phyloP scores from a whole-genome alignment of 2,113 vertebrate genomes.

The Pluvianellus socialis region DNA sequence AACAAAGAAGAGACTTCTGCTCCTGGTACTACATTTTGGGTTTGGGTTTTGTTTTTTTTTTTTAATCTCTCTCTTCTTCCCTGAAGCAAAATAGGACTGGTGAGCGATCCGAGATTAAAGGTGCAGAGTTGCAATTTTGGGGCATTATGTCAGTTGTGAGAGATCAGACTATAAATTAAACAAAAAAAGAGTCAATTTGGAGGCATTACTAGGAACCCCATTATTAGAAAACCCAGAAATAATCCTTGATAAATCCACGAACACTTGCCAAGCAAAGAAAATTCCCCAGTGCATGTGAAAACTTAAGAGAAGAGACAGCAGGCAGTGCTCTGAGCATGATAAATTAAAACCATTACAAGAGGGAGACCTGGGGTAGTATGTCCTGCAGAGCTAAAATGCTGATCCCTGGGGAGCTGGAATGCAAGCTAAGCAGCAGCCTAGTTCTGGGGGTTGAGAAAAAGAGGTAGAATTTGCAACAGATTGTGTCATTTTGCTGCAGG shows the following conservation, averaged over 20 bases:
- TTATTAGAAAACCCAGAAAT: neutral
- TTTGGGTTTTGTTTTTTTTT: too few relatives aligned
- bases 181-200: neutral
- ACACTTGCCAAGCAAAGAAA: neutral
- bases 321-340: neutral
- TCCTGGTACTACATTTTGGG: neutral
- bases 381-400: neutral
- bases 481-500: neutral
- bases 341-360: neutral
- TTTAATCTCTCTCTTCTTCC: neutral
- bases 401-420: neutral
- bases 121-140: neutral
- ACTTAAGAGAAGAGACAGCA: neutral
- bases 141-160: conserved; percentile 2
- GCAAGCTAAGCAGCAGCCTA: neutral
- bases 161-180: neutral
- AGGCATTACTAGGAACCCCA: neutral
- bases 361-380: neutral
- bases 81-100: neutral
- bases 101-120: conserved; percentile 33
- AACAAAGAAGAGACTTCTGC: conserved; percentile 33
- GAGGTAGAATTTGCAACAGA: neutral
- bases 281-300: neutral
- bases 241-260: neutral
- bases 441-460: neutral